phyloP scores from a whole-genome alignment of 1,140 invertebrate species.

The Dendrolimus kikuchii region DNA sequence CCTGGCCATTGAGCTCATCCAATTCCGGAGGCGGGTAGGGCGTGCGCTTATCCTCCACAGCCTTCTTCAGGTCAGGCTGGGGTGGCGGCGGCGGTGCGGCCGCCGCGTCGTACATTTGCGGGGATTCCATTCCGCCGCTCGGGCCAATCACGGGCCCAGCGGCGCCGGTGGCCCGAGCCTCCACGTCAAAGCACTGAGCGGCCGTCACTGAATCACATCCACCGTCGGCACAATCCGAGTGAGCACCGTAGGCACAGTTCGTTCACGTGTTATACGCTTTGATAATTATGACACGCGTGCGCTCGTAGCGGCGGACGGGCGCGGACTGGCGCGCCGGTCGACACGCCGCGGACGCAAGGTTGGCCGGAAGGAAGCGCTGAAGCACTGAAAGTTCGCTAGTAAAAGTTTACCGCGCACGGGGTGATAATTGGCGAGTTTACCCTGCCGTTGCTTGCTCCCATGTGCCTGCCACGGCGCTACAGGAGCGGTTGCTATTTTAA shows the following conservation, averaged over 20 bases:
- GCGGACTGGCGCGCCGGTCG: conserved; percentile 43
- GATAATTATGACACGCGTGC: conserved; percentile 16
- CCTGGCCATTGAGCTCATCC: conserved; percentile 89
- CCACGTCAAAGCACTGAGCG: conserved; percentile 63
- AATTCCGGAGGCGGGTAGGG: conserved; percentile 83
- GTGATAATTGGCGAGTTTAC: conserved; percentile 4
- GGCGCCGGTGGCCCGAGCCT: conserved; percentile 53
- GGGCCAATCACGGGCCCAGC: conserved; percentile 59
- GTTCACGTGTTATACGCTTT: too few relatives aligned
- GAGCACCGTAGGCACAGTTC: conserved; percentile 11
- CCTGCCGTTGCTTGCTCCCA: neutral
- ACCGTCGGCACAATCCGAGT: conserved; percentile 39
- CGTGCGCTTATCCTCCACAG: conserved; percentile 64
- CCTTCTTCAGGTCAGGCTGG: conserved; percentile 67
- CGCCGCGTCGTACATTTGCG: conserved; percentile 80
- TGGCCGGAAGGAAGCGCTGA: conserved; percentile 62
- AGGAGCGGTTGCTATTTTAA: too few relatives aligned
- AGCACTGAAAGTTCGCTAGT: conserved; percentile 53
- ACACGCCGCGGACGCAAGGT: conserved; percentile 45
- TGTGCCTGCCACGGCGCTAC: too few relatives aligned
- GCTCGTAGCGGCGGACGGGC: conserved; percentile 43
- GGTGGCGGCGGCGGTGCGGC: conserved; percentile 68
- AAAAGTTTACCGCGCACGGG: conserved; percentile 43
- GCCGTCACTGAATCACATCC: conserved; percentile 57
- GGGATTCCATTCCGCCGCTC: conserved; percentile 77